Evolutionary conservation across 2,888 invertebrate species (phyloP).

Genomic region (Cotesia congregata): DNA sequence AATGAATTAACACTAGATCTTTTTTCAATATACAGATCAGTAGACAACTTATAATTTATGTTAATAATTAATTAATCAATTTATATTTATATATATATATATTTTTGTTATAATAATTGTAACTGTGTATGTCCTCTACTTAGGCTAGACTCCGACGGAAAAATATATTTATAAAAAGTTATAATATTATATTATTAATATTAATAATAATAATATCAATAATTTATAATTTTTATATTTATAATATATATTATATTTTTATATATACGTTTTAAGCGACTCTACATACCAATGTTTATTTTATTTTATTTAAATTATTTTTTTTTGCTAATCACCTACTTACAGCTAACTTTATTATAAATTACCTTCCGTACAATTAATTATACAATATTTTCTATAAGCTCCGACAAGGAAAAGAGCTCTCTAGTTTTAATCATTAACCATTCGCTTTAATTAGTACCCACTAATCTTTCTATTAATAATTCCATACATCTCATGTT

Average conservation of each 20-base stretch:
- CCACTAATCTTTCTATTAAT: constrained; percentile 50
- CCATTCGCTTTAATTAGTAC: constrained; percentile 34
- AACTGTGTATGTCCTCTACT: constrained; percentile 67
- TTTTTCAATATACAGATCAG: constrained; percentile 48
- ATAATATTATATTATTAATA: constrained; percentile 60
- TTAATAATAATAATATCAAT: constrained; percentile 39
- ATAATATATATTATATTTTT: constrained; percentile 38
- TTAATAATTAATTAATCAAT: too few relatives aligned
- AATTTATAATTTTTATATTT: neutral
- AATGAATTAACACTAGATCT: constrained; percentile 63
- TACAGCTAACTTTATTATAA: constrained; percentile 57
- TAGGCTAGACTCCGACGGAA: constrained; percentile 70
- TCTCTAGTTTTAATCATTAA: constrained; percentile 34
- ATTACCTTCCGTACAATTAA: constrained; percentile 54
- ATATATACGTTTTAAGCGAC: constrained; percentile 67
- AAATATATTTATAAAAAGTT: constrained; percentile 71
- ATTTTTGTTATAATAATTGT: constrained; percentile 57
- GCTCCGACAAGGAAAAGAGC: constrained; percentile 35
- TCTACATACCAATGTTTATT: constrained; percentile 62
- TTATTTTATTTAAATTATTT: neutral
- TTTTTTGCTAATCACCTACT: constrained; percentile 59
- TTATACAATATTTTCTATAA: constrained; percentile 37
- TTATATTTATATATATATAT: neutral
- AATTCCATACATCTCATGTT: constrained; percentile 56
- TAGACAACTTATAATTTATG: constrained; percentile 50